A percentile compares a stretch with the other conserved stretches of the same genome.
phyloP scores from a whole-genome alignment of 2,888 invertebrate genomes.

The Stenichneumon culpator region DNA sequence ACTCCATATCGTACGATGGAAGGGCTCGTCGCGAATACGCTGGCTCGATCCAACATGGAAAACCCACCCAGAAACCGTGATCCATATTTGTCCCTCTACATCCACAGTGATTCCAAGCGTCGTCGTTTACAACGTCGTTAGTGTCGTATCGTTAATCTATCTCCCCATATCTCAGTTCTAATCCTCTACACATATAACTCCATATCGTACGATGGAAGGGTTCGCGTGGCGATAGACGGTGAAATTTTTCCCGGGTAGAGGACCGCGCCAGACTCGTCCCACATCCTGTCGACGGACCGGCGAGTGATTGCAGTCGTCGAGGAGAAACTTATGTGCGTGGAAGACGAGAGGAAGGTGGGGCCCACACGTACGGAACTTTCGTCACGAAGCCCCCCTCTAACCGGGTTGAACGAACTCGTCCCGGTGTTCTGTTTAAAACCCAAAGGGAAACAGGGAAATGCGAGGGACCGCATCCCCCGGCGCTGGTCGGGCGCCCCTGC shows the following conservation, averaged over 20 bases:
- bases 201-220: not conserved
- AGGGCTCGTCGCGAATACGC: not conserved
- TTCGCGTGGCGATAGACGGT: not conserved
- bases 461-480: slow-evolving; percentile 12
- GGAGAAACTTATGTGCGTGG: not conserved
- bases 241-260: not conserved
- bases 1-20: not conserved
- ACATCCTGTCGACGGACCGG: slow-evolving; percentile 38
- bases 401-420: slow-evolving; percentile 41
- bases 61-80: too few relatives aligned
- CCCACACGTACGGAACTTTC: slow-evolving; percentile 19
- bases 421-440: slow-evolving; percentile 29
- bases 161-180: not conserved
- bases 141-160: not conserved
- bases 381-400: slow-evolving; percentile 38
- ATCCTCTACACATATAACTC: not conserved
- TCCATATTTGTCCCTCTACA: not conserved
- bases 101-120: not conserved
- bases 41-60: too few relatives aligned
- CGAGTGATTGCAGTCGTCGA: slow-evolving; percentile 46
- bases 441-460: slow-evolving; percentile 31
- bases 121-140: not conserved
- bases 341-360: slow-evolving; percentile 32
- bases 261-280: slow-evolving; percentile 23
- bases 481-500: slow-evolving; percentile 28